Evolutionary conservation across 2,797 vertebrate species (phyloP).

Genomic region (Peromyscus nudipes): DNA sequence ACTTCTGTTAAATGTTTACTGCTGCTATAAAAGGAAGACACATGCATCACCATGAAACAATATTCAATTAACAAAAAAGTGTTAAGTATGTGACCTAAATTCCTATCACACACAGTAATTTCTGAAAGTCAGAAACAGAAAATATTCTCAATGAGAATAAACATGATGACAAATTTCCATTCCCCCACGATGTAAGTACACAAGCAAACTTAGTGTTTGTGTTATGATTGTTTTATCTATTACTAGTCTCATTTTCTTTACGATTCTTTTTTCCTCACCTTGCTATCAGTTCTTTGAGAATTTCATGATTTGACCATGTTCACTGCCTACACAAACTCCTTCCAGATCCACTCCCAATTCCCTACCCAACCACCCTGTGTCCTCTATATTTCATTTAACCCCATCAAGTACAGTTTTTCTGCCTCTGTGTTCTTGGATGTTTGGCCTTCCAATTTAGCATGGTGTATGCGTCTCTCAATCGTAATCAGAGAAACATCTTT

Average conservation of each 20-base stretch:
- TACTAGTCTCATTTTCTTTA: not conserved
- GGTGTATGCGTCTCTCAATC: not conserved
- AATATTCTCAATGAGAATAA: not conserved
- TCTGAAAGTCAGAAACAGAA: constrained; percentile 1
- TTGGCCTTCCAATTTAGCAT: not conserved
- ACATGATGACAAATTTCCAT: not conserved
- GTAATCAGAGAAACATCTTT: not conserved
- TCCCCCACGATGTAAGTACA: not conserved
- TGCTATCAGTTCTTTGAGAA: not conserved
- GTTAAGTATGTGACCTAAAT: not conserved
- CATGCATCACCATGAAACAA: not conserved
- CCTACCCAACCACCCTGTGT: too few species aligned
- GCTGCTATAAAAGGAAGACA: not conserved
- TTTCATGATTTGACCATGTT: not conserved
- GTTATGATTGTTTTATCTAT: not conserved
- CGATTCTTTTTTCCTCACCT: not conserved
- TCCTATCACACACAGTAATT: not conserved
- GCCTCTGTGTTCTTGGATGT: not conserved
- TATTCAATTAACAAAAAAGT: not conserved
- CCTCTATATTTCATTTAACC: not conserved
- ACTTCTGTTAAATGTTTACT: not conserved
- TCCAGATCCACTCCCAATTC: not conserved
- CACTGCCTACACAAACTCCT: too few species aligned
- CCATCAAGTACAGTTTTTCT: not conserved
- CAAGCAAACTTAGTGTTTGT: not conserved